Evolutionary conservation across 2,888 invertebrate species (phyloP).

Genomic region (Dicycla oo): DNA sequence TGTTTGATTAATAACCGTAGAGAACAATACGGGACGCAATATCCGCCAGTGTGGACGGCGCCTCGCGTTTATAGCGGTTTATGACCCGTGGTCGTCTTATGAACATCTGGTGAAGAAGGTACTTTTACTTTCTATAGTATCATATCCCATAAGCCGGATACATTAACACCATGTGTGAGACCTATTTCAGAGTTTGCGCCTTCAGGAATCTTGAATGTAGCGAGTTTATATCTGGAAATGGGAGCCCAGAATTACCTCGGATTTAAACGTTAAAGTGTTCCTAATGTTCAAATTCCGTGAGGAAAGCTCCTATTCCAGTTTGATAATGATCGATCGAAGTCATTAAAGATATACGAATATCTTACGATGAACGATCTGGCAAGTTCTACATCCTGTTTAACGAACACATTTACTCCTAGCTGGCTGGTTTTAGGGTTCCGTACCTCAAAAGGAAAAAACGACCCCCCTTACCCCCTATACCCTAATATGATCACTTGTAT

Average conservation of each 20-base stretch:
- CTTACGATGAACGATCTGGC: not conserved
- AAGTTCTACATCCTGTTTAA: not conserved
- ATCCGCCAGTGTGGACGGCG: slow-evolving; percentile 76
- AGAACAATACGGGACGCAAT: slow-evolving; percentile 80
- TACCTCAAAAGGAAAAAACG: too few relatives aligned
- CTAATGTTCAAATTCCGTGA: slow-evolving; percentile 37
- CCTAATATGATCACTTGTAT: too few relatives aligned
- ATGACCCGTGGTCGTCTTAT: slow-evolving; percentile 69
- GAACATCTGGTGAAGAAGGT: slow-evolving; percentile 63
- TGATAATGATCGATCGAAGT: not conserved
- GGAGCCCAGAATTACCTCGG: slow-evolving; percentile 32
- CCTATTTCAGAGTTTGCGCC: slow-evolving; percentile 48
- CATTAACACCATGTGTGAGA: slow-evolving; percentile 59
- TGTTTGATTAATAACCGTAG: slow-evolving; percentile 74
- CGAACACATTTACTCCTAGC: too few relatives aligned
- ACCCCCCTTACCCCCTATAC: too few relatives aligned
- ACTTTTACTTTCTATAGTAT: slow-evolving; percentile 63
- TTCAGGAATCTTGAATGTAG: slow-evolving; percentile 13
- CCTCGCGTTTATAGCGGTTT: slow-evolving; percentile 67
- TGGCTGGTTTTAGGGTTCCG: too few relatives aligned
- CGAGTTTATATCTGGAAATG: slow-evolving; percentile 42
- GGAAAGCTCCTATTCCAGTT: not conserved
- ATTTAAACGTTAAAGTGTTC: slow-evolving; percentile 44
- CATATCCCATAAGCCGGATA: slow-evolving; percentile 48
- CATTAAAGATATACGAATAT: too few relatives aligned